Conservation (phyloP, 2,113 vertebrate genomes). For the Psilopsiagon aymara region DNA sequence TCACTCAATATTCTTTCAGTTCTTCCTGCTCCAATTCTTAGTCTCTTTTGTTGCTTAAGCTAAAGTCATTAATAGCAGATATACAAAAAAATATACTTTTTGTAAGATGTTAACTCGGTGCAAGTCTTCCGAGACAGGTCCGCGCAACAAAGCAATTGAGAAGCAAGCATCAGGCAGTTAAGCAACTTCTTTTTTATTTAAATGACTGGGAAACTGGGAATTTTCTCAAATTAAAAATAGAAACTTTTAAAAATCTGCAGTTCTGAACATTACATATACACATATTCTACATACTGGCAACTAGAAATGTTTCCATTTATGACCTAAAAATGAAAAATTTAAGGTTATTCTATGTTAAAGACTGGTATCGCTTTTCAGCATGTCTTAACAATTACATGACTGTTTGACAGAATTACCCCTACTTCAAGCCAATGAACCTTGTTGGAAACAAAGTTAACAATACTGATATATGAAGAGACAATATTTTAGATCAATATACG, state of each 20-base stretch:
- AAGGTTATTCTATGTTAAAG: conserved; percentile 17
- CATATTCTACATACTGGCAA: conserved; percentile 50
- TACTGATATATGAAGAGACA: background rate
- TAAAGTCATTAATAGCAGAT: background rate
- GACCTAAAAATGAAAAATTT: conserved; percentile 14
- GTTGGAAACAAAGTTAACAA: background rate
- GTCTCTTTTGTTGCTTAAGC: background rate
- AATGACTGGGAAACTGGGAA: conserved; percentile 29
- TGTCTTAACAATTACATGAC: background rate
- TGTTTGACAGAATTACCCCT: background rate
- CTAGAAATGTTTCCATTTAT: conserved; percentile 36
- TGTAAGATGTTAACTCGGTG: background rate
- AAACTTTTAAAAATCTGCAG: conserved; percentile 61
- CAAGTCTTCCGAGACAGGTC: background rate
- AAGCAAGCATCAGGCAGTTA: background rate
- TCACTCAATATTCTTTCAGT: background rate
- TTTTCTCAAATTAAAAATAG: conserved; percentile 69
- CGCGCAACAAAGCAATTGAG: background rate
- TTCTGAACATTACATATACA: conserved; percentile 53
- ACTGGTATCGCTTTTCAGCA: background rate
- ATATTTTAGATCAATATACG: background rate
- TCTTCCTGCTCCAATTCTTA: background rate
- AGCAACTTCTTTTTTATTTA: conserved; percentile 68
- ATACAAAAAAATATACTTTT: background rate
- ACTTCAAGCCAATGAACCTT: background rate